Evolutionary conservation across 1,140 invertebrate genomes (phyloP).

Genomic region (Wiebesia pumilae): DNA sequence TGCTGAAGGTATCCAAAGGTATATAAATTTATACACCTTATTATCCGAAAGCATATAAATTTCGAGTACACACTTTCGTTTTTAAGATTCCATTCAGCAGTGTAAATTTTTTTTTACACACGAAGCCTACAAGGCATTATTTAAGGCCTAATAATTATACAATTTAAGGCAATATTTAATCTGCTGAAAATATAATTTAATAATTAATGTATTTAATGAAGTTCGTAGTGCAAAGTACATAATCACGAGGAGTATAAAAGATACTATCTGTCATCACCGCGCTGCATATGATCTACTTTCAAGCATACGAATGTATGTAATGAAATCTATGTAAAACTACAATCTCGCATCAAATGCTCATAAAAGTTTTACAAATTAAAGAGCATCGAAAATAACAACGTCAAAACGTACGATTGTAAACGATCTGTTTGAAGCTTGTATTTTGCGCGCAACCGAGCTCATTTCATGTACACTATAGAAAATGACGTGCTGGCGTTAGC

Average conservation of each 20-base stretch:
- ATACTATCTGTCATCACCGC: background rate
- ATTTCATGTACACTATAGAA: background rate
- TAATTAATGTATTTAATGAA: background rate
- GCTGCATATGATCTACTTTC: background rate
- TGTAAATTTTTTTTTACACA: no score
- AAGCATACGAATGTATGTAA: background rate
- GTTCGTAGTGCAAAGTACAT: background rate
- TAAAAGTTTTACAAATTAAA: constrained; percentile 18
- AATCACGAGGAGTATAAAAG: background rate
- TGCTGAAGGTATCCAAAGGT: background rate
- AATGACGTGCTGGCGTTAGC: background rate
- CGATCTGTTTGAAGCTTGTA: constrained; percentile 13
- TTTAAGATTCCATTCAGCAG: no score
- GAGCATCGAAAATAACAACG: constrained; percentile 13
- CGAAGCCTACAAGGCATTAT: no score
- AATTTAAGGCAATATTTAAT: background rate
- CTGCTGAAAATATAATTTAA: background rate
- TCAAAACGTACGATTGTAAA: constrained; percentile 9
- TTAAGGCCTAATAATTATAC: no score
- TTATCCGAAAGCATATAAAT: background rate
- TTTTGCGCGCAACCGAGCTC: constrained; percentile 3
- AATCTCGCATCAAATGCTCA: background rate
- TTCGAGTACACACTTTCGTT: background rate
- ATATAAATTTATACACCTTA: constrained; percentile 5
- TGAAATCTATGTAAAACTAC: background rate